Evolutionary conservation across 2,797 vertebrate species (phyloP).

Genomic region (Syndactyla subalaris): DNA sequence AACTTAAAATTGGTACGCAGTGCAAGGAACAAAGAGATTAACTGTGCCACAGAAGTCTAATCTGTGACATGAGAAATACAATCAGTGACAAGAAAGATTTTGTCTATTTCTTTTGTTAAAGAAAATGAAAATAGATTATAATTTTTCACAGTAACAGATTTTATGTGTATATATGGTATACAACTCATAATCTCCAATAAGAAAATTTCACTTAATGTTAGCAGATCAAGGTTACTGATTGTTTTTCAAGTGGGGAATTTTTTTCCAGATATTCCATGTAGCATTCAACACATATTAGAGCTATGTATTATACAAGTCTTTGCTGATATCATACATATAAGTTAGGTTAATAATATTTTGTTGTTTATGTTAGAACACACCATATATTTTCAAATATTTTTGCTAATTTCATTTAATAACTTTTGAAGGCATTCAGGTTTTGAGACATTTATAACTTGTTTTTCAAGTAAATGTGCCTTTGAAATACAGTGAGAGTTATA

Average conservation of each 20-base stretch:
- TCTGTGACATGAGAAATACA: not conserved
- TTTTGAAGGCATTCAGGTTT: not conserved
- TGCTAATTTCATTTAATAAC: not conserved
- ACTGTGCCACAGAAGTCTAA: not conserved
- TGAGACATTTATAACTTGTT: not conserved
- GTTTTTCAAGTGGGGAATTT: accelerated
- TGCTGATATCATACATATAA: not conserved
- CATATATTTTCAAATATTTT: not conserved
- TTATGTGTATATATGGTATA: accelerated
- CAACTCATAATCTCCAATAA: not conserved
- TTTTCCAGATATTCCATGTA: not conserved
- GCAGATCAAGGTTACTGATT: not conserved
- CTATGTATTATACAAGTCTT: not conserved
- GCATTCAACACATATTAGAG: not conserved
- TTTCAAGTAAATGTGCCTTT: not conserved
- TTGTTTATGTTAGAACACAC: not conserved
- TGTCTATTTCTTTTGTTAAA: not conserved
- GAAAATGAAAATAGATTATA: not conserved
- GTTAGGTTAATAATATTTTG: not conserved
- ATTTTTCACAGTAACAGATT: not conserved
- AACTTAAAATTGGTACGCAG: not conserved
- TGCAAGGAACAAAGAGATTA: not conserved
- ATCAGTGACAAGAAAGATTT: not conserved
- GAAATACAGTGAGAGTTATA: not conserved
- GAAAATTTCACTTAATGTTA: not conserved